Evolutionary conservation across 2,888 invertebrate genomes (phyloP).

Genomic region (Mellilla xanthometata): DNA sequence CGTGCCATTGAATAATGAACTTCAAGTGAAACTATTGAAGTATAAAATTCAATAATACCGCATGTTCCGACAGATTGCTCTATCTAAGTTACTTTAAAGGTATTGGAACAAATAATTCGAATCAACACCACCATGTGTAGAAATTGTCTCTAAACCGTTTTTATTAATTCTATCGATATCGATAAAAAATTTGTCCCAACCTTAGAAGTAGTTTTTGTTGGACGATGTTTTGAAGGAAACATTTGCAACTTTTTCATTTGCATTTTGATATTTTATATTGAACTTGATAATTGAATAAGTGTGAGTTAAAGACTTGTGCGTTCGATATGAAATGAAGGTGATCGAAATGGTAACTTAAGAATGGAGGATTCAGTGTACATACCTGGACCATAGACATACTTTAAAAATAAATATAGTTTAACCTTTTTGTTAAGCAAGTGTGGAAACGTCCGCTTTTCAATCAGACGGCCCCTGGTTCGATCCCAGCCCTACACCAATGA

Average conservation of each 20-base stretch:
- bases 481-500: too few species aligned
- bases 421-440: too few species aligned
- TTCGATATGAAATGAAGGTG: slow-evolving; percentile 7
- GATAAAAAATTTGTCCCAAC: slow-evolving; percentile 20
- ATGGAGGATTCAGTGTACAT: too few species aligned
- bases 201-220: slow-evolving; percentile 20
- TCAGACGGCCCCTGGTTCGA: too few species aligned
- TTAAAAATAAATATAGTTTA: too few species aligned
- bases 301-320: too few species aligned
- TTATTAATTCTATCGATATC: slow-evolving; percentile 15
- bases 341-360: neutral
- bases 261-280: slow-evolving; percentile 21
- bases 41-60: slow-evolving; percentile 23
- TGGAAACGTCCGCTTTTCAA: too few species aligned
- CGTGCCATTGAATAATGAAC: slow-evolving; percentile 23
- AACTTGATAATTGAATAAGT: neutral
- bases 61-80: slow-evolving; percentile 24
- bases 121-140: neutral
- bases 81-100: slow-evolving; percentile 20
- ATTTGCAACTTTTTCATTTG: slow-evolving; percentile 11
- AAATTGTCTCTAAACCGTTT: too few species aligned
- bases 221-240: slow-evolving; percentile 27
- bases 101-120: slow-evolving; percentile 10
- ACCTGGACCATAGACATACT: too few species aligned
- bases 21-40: slow-evolving; percentile 15